Evolutionary conservation across 2,888 invertebrate genomes (phyloP), one percentile per base, ranked within the genome.

Genomic region (Theretra japonica): DNA sequence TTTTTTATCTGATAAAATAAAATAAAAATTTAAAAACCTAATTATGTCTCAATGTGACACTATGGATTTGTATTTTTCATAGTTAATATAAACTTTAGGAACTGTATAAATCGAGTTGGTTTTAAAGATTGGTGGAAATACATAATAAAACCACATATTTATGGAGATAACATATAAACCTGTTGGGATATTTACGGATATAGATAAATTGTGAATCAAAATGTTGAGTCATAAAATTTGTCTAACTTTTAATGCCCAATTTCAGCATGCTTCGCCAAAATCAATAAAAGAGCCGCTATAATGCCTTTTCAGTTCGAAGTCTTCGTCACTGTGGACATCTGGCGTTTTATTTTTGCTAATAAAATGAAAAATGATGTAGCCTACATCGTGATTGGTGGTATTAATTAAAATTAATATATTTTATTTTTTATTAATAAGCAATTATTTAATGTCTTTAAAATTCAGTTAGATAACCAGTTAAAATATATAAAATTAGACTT

Each of bases 211-310:
- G 8, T n/a, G 60, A 33, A 19, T 60, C 33, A 33, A 30, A 30
- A 11, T n/a, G 41, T 59, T 60, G 60, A 30, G 19, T 60, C 60
- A 60, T 60, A 30, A n/a, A n/a, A 60, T 25, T 58, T 25, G 58
- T 58, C 15, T 58, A 57, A 8, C 8, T 7, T 21, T 21, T 21
- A 58, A 58, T 25, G 58, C 17, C 58, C 58, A 58, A 25, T 58
- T 17, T 58, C 23, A 23, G 58, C 25, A 21, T 4, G 21, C 41
- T 41, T 65, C 41, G 48, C 41, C 48, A 65, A 65, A 60, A 48
- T 19, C 15, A 65, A 11, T 48, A 65, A 65, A 41, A 48, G 65
- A 6, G 23, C 4, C 48, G 65, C 65, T 65, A 48, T 65, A 65
- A 23, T 23, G 17, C 65, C 2, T 6, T 23, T 48, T 65, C 41